Evolutionary conservation across 2,113 vertebrate genomes (phyloP), one percentile per base, ranked within the genome.

Genomic region (Sterna hirundo): DNA sequence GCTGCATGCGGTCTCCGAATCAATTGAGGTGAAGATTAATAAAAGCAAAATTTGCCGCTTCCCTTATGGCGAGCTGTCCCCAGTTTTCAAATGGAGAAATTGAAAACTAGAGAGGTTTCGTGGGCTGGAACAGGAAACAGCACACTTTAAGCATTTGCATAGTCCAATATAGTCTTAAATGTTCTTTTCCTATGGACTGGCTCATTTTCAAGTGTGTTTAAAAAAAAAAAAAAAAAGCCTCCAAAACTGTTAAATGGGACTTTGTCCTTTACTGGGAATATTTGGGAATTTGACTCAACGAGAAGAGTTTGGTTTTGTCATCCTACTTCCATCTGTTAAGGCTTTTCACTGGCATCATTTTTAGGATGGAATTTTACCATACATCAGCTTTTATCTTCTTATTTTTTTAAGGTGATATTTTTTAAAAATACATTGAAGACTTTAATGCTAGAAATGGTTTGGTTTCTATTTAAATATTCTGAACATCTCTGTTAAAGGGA

Each of bases 381-480:
- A 26, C 8, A 58, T 88, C 75, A 80, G 34, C 61, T 83, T 91
- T 71, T 60, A 69, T 76, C 17, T 26, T 44, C 16, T 65, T 51
- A 3, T 52, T 79, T 84, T 77, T 87, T 66, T 4, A 42, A 65
- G 65, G 66, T 71, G 13, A 21, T 90, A 49, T 46, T 86, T 54
- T 70, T 57, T 5, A 40, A 84, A 92, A 91, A 74, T 55, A 61
- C 61, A 70, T 62, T 19, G 54, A 92, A 87, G 64, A 60, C 13
- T 95, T 83, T 34, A 90, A 83, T 83, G 82, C 55, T 92, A 71
- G 86, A 85, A 94, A 72, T 79, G 38, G 25, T 90, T 92, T 82
- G n/a, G 12, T 88, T 96, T 96, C 90, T 96, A 72, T 96, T 96
- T 91, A 95, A 96, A 92, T 88, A 93, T 86, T 83, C 83, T 72